phyloP scores from a whole-genome alignment of 2,888 invertebrate species.

The Conistra vaccinii region DNA sequence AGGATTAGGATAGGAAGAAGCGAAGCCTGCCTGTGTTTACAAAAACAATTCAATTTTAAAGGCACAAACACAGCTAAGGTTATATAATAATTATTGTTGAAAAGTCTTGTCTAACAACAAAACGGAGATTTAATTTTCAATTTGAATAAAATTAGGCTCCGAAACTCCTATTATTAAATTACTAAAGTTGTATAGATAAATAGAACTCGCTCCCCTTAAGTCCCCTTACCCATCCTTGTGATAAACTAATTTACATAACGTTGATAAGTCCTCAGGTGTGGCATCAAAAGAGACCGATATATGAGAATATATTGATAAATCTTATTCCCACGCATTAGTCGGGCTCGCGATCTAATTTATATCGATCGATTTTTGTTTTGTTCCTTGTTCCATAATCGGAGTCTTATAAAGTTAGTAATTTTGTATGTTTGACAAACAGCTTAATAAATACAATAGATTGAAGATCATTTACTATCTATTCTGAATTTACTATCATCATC shows the following conservation, averaged over 20 bases:
- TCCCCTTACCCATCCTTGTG: slow-evolving; percentile 12
- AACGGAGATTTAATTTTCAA: slow-evolving; percentile 1
- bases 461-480: background rate
- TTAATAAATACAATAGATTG: background rate
- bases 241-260: slow-evolving; percentile 54
- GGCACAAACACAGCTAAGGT: background rate
- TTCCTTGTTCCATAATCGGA: background rate
- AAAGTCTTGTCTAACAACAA: background rate
- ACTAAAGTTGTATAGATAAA: slow-evolving; percentile 9
- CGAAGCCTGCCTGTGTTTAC: no score
- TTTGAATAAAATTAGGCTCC: background rate
- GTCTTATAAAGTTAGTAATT: background rate
- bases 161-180: background rate
- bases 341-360: slow-evolving; percentile 14
- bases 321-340: slow-evolving; percentile 49
- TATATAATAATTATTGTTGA: background rate
- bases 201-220: slow-evolving; percentile 9
- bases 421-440: background rate
- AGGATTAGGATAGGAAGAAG: no score
- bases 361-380: slow-evolving; percentile 22
- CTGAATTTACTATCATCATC: background rate
- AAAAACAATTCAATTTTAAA: no score
- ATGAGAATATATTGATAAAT: slow-evolving; percentile 28
- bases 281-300: slow-evolving; percentile 24
- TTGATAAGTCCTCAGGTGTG: slow-evolving; percentile 42